Conservation (phyloP, 2,888 invertebrate species). For the Amblyjoppa proteus region DNA sequence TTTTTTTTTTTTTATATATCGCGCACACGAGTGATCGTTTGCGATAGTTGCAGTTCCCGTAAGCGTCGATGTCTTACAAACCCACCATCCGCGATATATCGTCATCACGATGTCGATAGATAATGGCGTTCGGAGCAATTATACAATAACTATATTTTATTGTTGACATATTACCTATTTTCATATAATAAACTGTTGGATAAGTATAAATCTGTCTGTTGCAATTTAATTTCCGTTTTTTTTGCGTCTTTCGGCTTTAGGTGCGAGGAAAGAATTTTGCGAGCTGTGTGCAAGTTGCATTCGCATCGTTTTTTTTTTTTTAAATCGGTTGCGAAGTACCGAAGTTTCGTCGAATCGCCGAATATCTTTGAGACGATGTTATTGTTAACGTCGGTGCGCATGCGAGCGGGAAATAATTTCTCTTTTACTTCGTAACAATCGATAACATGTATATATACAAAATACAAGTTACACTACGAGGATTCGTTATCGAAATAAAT, state of each 20-base stretch:
- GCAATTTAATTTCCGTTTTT: neutral
- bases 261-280: neutral
- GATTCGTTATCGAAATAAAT: conserved; percentile 11
- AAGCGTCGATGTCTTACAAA: conserved; percentile 33
- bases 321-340: neutral
- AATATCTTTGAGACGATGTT: neutral
- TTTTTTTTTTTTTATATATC: conserved; percentile 20
- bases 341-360: neutral
- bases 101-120: neutral
- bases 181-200: conserved; percentile 68
- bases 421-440: neutral
- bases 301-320: neutral
- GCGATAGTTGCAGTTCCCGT: conserved; percentile 31
- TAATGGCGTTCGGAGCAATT: conserved; percentile 63
- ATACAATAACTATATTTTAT: conserved; percentile 68
- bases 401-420: neutral
- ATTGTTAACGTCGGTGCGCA: neutral
- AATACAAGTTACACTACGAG: conserved; percentile 19
- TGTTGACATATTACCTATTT: conserved; percentile 71
- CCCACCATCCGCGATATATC: conserved; percentile 41
- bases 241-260: neutral
- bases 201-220: conserved; percentile 34
- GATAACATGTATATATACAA: conserved; percentile 20
- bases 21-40: neutral
- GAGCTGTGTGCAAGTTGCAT: neutral